Base-by-base conservation (phyloP, 2,113 vertebrate genomes). In the Oplegnathus fasciatus region DNA sequence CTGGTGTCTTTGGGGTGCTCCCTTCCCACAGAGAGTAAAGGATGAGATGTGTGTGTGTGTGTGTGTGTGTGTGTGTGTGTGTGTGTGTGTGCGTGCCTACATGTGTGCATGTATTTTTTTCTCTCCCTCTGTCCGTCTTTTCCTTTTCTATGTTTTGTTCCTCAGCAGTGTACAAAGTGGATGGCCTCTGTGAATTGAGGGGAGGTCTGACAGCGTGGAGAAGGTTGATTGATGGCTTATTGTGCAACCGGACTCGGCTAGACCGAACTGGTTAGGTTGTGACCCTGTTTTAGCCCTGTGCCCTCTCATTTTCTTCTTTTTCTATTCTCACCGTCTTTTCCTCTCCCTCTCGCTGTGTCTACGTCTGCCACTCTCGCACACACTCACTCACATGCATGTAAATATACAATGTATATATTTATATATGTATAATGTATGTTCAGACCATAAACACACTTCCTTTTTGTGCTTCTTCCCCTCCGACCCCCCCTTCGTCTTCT, bases 151-250 rank as follows among this genome's bases (percentile, higher is more conserved):
- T 88, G 90, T 91, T 90, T 92, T 92, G 90, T 88, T 91, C 76
- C 88, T 90, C 78, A 79, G 89, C 85, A 75, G 88, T 91, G 90
- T 92, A 91, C 89, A 90, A 91, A 92, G 92, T 91, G 84, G 88
- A 89, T 68, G 89, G 89, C 84, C 86, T 88, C 80, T 86, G 87
- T 91, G 92, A 89, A 87, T 88, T 87, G 86, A 80, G 81, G 88
- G 89, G 87, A 89, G 89, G 88, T 84, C 90, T 95, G 94, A 94
- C 92, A 93, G 91, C 84, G 48, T 52, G 80, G 75, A 89, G 84
- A 90, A 91, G 84, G 89, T 88, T 95, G 95, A 96, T 95, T 95
- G 95, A 96, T 96, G 91, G 94, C 90, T 94, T 94, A 95, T 96
- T 95, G 95, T 95, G 90, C 90, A 93, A 94, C 93, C 77, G 80